These are phyloP conservation scores for Phrynosoma platyrhinos DNA, from an alignment of 2,113 vertebrate genomes.

Conservation along the genomic window DNA sequence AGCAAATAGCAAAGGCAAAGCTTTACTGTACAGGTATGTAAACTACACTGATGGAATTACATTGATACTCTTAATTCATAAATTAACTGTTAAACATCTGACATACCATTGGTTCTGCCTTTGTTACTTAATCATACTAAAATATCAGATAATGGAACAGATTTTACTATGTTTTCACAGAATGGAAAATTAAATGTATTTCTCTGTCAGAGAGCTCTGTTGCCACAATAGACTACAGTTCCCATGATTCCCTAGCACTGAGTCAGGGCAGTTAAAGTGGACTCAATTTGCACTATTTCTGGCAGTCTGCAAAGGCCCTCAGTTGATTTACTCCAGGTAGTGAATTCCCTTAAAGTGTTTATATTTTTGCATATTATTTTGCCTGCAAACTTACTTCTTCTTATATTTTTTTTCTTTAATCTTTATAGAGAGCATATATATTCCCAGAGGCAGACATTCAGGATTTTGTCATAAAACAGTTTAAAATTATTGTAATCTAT, in stretches of 20 bases:
- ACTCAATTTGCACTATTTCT: too few species aligned
- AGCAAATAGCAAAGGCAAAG: constrained; percentile 91
- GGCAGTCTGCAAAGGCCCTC: too few species aligned
- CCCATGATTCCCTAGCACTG: too few species aligned
- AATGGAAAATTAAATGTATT: neutral
- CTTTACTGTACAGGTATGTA: constrained; percentile 90
- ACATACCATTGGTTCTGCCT: neutral
- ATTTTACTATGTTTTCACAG: neutral
- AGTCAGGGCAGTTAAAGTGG: too few species aligned
- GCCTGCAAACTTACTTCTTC: neutral
- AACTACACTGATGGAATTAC: neutral
- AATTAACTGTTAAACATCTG: neutral
- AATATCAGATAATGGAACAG: neutral
- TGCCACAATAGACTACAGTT: too few species aligned
- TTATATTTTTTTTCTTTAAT: neutral
- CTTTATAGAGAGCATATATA: neutral
- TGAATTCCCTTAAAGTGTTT: neutral
- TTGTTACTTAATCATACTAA: constrained; percentile 1
- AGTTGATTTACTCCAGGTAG: neutral
- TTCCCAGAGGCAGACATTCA: too few species aligned
- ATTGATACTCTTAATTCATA: neutral
- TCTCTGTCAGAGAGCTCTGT: neutral
- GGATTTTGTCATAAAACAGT: neutral
- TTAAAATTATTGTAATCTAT: neutral
- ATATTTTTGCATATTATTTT: neutral